phyloP scores from a whole-genome alignment of 2,888 invertebrate species.

The Diachrysia chrysitis region DNA sequence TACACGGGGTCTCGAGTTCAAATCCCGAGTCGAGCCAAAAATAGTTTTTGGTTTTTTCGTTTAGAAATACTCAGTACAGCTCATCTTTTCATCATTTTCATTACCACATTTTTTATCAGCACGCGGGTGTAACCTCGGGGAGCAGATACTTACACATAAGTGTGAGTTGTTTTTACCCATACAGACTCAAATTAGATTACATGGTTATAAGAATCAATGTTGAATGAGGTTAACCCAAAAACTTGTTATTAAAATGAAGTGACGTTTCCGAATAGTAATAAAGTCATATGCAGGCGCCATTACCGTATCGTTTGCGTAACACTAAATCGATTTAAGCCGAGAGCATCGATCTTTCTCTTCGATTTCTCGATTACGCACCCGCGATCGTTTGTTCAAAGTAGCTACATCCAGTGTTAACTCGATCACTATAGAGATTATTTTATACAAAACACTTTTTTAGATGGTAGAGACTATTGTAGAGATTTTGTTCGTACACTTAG shows the following conservation, averaged over 20 bases:
- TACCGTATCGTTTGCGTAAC: conserved; percentile 50
- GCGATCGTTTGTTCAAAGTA: conserved; percentile 7
- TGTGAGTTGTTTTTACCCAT: too few species aligned
- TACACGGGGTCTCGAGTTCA: too few species aligned
- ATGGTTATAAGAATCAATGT: too few species aligned
- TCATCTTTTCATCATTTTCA: too few species aligned
- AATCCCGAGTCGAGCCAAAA: too few species aligned
- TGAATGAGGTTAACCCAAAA: background rate
- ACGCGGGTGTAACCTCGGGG: too few species aligned
- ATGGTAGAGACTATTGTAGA: background rate
- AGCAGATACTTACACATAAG: too few species aligned
- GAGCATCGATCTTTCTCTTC: conserved; percentile 72
- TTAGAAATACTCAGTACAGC: too few species aligned
- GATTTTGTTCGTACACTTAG: background rate
- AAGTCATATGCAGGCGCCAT: conserved; percentile 21
- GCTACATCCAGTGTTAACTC: background rate
- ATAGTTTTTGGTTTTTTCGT: too few species aligned
- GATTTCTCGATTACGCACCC: conserved; percentile 74
- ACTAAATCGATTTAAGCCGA: conserved; percentile 61
- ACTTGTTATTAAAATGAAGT: background rate
- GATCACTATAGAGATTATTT: background rate
- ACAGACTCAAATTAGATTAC: too few species aligned
- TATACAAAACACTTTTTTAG: background rate
- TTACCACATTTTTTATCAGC: too few species aligned
- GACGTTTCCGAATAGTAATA: conserved; percentile 11